phyloP scores from a whole-genome alignment of 2,888 invertebrate genomes.

The Acanthosepion lycidas region DNA sequence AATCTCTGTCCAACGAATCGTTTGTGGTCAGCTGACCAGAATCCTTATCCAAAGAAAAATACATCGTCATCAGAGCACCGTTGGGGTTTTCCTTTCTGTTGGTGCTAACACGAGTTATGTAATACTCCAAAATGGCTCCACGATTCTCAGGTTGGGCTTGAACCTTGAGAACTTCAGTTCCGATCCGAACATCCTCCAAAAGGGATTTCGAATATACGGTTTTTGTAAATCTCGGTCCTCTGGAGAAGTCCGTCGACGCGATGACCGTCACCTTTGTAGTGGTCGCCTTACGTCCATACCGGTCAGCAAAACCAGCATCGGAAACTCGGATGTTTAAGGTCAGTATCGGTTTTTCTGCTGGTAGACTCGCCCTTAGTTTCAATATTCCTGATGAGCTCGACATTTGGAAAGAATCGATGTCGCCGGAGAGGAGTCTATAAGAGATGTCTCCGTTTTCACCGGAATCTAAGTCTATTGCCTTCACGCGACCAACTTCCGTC shows the following conservation, averaged over 20 bases:
- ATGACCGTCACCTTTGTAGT: conserved; percentile 57
- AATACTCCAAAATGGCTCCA: conserved; percentile 83
- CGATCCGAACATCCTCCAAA: conserved; percentile 90
- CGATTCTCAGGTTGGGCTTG: conserved; percentile 66
- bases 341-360: conserved; percentile 54
- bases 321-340: conserved; percentile 57
- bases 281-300: conserved; percentile 51
- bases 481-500: conserved; percentile 84
- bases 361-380: conserved; percentile 52
- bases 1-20: conserved; percentile 64
- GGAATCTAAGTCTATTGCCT: conserved; percentile 90
- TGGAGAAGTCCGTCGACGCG: conserved; percentile 42
- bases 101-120: conserved; percentile 82
- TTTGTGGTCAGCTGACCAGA: conserved; percentile 63
- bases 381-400: conserved; percentile 45
- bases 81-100: conserved; percentile 74
- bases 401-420: conserved; percentile 48
- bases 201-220: conserved; percentile 83
- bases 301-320: conserved; percentile 57
- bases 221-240: conserved; percentile 60
- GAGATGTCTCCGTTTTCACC: conserved; percentile 93
- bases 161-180: conserved; percentile 88
- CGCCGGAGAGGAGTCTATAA: conserved; percentile 79
- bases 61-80: conserved; percentile 35
- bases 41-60: conserved; percentile 62